These are phyloP conservation scores for Tetramorium alpestre DNA, from an alignment of 1,140 invertebrate species.

Conservation along the genomic window DNA sequence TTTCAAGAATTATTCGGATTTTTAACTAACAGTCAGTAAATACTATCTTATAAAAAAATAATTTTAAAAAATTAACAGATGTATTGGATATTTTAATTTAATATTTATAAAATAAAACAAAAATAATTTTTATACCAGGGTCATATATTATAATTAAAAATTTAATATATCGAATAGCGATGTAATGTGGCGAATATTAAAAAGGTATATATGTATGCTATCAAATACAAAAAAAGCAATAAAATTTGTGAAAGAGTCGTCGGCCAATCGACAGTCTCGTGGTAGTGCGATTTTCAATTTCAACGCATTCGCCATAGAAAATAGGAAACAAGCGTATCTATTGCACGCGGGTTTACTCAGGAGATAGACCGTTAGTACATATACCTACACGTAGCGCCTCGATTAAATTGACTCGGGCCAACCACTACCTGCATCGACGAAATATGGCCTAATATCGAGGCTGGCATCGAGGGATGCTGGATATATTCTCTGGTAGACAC, in stretches of 20 bases:
- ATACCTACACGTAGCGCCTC: slow-evolving; percentile 55
- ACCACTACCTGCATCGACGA: slow-evolving; percentile 69
- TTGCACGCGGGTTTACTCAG: slow-evolving; percentile 57
- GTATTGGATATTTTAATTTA: background rate
- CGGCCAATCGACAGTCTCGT: background rate
- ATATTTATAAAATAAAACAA: background rate
- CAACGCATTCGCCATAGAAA: slow-evolving; percentile 19
- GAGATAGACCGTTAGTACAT: slow-evolving; percentile 46
- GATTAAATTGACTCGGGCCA: slow-evolving; percentile 74
- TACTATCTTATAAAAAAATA: background rate
- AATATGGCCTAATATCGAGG: slow-evolving; percentile 73
- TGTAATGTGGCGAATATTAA: background rate
- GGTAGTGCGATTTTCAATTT: slow-evolving; percentile 52
- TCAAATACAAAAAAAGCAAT: background rate
- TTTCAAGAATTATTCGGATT: background rate
- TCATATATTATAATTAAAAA: background rate
- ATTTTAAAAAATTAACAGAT: background rate
- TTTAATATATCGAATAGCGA: background rate
- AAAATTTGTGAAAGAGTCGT: background rate
- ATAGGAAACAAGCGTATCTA: slow-evolving; percentile 22
- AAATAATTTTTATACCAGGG: background rate
- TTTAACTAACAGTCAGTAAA: too few relatives aligned
- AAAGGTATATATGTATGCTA: background rate
- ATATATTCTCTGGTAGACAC: slow-evolving; percentile 52
- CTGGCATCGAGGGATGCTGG: slow-evolving; percentile 47